These are phyloP conservation scores for Ischnura elegans DNA, from an alignment of 2,888 invertebrate species.

Conservation along the genomic window DNA sequence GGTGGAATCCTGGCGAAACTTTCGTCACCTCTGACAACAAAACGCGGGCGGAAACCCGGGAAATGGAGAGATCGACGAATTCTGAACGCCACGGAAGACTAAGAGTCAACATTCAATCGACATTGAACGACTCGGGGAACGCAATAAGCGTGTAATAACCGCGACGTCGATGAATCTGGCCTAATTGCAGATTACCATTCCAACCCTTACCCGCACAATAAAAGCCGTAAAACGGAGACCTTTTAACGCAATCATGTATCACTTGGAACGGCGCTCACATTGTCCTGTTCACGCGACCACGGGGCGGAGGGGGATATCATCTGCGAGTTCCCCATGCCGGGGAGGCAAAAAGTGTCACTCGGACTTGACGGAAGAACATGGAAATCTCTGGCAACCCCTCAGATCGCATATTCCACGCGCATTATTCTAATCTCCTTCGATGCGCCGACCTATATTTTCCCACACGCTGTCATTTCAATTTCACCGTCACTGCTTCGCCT, in stretches of 20 bases:
- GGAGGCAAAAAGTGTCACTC: background rate
- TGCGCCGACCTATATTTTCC: background rate
- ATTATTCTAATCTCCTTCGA: constrained; percentile 16
- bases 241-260: background rate
- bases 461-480: constrained; percentile 29
- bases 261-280: background rate
- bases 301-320: no score
- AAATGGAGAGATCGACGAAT: no score
- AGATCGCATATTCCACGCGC: background rate
- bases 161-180: background rate
- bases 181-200: background rate
- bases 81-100: no score
- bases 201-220: background rate
- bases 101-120: background rate
- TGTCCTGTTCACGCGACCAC: background rate
- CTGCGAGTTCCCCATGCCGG: no score
- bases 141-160: background rate
- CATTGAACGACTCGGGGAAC: background rate
- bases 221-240: background rate
- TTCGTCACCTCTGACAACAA: no score
- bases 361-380: background rate
- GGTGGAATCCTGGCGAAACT: no score
- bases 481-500: background rate
- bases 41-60: background rate
- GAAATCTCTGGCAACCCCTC: no score